Evolutionary conservation across 2,797 vertebrate species (phyloP), one percentile per base, ranked within the genome.

Genomic region (Alauda arvensis): DNA sequence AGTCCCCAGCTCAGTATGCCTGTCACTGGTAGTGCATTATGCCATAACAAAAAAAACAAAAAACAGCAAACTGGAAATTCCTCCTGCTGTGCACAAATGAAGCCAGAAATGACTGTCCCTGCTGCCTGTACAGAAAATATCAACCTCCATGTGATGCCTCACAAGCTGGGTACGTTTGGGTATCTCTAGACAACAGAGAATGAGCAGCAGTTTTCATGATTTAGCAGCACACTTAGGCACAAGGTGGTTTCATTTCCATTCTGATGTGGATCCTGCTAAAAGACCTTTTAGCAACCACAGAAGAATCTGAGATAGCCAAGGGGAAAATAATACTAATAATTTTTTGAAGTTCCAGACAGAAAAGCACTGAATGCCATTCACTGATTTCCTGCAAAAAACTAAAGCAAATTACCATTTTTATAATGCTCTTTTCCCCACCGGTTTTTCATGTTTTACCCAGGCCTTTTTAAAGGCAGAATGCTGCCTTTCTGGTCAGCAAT

Each of bases 51-150:
- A 93, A 61, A 48, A 65, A n/a, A n/a, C n/a, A 46, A 51, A 85
- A 89, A 77, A 46, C 71, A 84, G 19, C 23, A 86, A 85, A 88
- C 37, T 85, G 66, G 69, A 94, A 94, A 91, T 87, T 91, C 59
- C 21, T 88, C 82, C 79, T 87, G 51, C 77, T 69, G 48, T 69
- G 82, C 88, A 71, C 21, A 90, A 85, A 87, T 53, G 52, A 77
- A 83, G 59, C 37, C 76, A 91, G 62, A 75, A 91, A 80, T n/a
- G 0, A 42, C 29, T 71, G 55, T 62, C 53, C 7, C 51, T 72
- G 52, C 31, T 72, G 55, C 62, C 53, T 57, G 15, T 29, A 51
- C 26, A 68, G 69, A 48, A 69, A 83, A 39, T 19, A 62, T 34
- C 65, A 77, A 33, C 42, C 40, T 52, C 33, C 31, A 4, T 14